Evolutionary conservation across 2,888 invertebrate species (phyloP).

Genomic region (Aporophyla nigra): DNA sequence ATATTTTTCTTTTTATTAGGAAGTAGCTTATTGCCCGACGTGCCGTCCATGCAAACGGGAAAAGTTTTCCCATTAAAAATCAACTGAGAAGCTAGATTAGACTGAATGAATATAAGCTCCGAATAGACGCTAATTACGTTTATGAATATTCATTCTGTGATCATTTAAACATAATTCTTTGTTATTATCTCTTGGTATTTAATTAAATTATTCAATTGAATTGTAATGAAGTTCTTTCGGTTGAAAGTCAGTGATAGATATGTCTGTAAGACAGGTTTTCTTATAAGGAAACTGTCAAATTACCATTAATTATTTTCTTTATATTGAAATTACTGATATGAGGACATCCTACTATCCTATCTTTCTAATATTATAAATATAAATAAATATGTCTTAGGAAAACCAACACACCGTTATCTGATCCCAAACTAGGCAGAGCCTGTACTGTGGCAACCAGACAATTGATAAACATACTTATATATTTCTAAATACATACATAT

Average conservation of each 20-base stretch:
- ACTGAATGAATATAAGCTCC: constrained; percentile 51
- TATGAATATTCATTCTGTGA: constrained; percentile 39
- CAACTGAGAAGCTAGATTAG: constrained; percentile 56
- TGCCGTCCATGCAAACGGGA: constrained; percentile 56
- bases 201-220: background rate
- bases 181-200: background rate
- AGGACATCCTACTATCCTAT: too few relatives aligned
- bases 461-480: too few relatives aligned
- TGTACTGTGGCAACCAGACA: too few relatives aligned
- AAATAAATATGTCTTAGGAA: too few relatives aligned
- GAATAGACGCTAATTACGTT: constrained; percentile 36
- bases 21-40: constrained; percentile 39
- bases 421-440: too few relatives aligned
- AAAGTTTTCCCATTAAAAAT: constrained; percentile 75
- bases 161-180: constrained; percentile 13
- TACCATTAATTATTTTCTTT: background rate
- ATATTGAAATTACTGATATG: background rate
- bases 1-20: constrained; percentile 53
- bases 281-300: background rate
- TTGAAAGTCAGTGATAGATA: background rate
- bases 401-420: too few relatives aligned
- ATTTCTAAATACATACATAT: too few relatives aligned
- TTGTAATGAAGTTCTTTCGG: background rate
- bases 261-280: background rate
- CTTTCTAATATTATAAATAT: too few relatives aligned